Percentiles rank a stretch among this genome's conserved stretches.
phyloP scores from a whole-genome alignment of 2,797 vertebrate species.

The Alosa sapidissima region DNA sequence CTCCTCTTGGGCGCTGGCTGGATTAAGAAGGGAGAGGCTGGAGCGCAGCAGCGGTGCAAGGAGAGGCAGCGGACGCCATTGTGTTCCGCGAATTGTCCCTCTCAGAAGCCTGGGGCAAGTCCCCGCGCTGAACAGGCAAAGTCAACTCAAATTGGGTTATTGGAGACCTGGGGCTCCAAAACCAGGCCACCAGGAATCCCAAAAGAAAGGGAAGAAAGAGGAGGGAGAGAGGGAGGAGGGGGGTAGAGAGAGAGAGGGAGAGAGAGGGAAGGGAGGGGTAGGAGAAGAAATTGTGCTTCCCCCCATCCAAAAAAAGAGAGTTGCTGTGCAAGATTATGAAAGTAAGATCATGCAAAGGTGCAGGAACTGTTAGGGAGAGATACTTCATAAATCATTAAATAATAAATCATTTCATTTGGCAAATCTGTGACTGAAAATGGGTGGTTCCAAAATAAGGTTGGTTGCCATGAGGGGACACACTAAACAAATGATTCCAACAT shows the following conservation, averaged over 20 bases:
- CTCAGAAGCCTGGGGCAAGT: conserved; percentile 58
- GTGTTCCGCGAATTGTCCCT: conserved; percentile 69
- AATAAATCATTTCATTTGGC: too few relatives aligned
- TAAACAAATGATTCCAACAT: neutral
- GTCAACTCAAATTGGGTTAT: conserved; percentile 79
- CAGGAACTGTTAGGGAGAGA: neutral
- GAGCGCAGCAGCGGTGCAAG: neutral
- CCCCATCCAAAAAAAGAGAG: neutral
- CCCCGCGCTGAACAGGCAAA: conserved; percentile 71
- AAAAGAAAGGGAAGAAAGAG: conserved; percentile 59
- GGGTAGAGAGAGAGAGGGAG: neutral
- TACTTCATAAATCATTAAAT: neutral
- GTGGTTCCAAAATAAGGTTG: too few relatives aligned
- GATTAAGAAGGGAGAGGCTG: neutral
- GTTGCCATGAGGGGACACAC: too few relatives aligned
- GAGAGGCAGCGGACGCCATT: conserved; percentile 59
- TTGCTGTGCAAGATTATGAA: neutral
- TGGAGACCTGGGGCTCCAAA: conserved; percentile 70
- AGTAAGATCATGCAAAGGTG: neutral
- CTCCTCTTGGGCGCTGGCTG: neutral
- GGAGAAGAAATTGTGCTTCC: neutral
- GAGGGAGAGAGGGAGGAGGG: neutral
- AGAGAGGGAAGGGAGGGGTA: conserved; percentile 14
- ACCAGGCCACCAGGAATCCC: conserved; percentile 70
- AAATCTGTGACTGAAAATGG: too few relatives aligned